These are phyloP conservation scores for Neomicropteryx cornuta DNA, from an alignment of 1,140 invertebrate genomes.

Conservation along the genomic window DNA sequence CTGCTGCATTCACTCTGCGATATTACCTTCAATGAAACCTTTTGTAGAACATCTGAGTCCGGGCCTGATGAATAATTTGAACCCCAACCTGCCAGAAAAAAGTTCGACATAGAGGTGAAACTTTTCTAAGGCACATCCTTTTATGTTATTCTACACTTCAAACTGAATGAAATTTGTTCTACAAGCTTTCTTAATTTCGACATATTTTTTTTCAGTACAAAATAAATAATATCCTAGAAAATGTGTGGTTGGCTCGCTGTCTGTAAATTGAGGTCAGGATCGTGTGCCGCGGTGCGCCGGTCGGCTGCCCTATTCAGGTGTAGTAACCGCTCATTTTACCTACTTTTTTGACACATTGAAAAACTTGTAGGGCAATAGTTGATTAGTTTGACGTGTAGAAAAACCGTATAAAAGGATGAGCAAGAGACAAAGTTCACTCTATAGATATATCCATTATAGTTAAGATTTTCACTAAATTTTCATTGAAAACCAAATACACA, in stretches of 20 bases:
- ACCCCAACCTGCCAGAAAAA: conserved; percentile 49
- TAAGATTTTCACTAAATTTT: too few species aligned
- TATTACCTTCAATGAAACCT: conserved; percentile 48
- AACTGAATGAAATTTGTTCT: neutral
- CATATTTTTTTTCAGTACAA: neutral
- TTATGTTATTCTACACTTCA: neutral
- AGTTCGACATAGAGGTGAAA: neutral
- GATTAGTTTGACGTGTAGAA: too few species aligned
- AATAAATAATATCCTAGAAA: too few species aligned
- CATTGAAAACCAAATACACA: too few species aligned
- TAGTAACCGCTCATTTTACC: neutral
- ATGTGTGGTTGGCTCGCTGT: too few species aligned
- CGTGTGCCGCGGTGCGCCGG: neutral
- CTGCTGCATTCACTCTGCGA: conserved; percentile 35
- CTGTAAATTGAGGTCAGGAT: neutral
- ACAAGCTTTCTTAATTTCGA: too few species aligned
- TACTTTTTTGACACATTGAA: too few species aligned
- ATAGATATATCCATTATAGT: too few species aligned
- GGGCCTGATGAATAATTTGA: conserved; percentile 40
- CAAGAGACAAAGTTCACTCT: too few species aligned
- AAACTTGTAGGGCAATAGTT: too few species aligned
- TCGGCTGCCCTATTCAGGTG: neutral
- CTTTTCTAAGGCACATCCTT: neutral
- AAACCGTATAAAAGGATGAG: too few species aligned
- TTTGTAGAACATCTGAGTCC: conserved; percentile 41